A percentile compares a stretch with the other conserved stretches of the same genome.
Evolutionary conservation across 1,140 invertebrate genomes (phyloP).

Genomic region (Sarcophaga peregrina): DNA sequence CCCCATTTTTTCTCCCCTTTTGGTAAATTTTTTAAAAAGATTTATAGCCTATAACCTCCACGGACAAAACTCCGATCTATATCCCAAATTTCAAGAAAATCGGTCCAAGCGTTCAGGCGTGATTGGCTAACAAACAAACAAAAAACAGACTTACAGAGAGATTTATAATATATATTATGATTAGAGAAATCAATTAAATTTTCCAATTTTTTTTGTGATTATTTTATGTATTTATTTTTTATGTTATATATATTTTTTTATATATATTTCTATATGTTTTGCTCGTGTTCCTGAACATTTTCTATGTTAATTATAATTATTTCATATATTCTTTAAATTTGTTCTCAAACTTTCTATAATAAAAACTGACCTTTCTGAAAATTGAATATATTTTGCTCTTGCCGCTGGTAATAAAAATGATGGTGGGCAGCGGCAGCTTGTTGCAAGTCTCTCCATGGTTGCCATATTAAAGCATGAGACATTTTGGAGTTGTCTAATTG

Average conservation of each 20-base stretch:
- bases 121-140: too few species aligned
- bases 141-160: too few species aligned
- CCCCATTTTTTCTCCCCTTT: too few species aligned
- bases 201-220: neutral
- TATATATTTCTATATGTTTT: neutral
- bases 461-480: constrained; percentile 62
- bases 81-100: too few species aligned
- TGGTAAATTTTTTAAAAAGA: too few species aligned
- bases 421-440: constrained; percentile 62
- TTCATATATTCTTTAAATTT: neutral
- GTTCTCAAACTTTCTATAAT: neutral
- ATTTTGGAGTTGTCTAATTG: constrained; percentile 55
- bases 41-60: too few species aligned
- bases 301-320: too few species aligned
- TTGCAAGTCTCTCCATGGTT: constrained; percentile 62
- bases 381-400: constrained; percentile 48
- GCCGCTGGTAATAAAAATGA: constrained; percentile 60
- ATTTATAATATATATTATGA: too few species aligned
- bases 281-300: too few species aligned
- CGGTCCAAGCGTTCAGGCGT: too few species aligned
- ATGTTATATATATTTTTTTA: neutral
- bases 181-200: neutral
- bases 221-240: neutral
- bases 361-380: constrained; percentile 60
- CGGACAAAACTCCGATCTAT: too few species aligned